Conservation (phyloP, 2,797 vertebrate genomes). For the Crenuchus spilurus region DNA sequence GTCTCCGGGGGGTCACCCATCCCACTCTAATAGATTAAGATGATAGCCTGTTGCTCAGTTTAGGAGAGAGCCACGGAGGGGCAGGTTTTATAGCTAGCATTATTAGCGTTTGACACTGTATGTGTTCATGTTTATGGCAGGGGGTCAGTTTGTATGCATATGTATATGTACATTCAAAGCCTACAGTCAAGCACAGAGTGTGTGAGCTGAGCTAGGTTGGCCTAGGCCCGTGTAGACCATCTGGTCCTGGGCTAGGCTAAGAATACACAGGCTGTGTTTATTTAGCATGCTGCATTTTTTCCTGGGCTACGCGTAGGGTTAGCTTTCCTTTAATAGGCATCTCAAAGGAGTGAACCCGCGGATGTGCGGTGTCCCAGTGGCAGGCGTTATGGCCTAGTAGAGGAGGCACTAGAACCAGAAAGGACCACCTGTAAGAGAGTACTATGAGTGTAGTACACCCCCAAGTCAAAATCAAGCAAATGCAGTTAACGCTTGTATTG, state of each 20-base stretch:
- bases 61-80: constrained; percentile 31
- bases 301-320: constrained; percentile 14
- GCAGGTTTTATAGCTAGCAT: constrained; percentile 46
- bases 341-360: constrained; percentile 30
- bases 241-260: constrained; percentile 45
- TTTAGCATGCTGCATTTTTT: constrained; percentile 53
- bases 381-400: constrained; percentile 18
- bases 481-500: background rate
- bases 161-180: constrained; percentile 30
- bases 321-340: constrained; percentile 48
- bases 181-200: background rate
- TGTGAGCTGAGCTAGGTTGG: constrained; percentile 13
- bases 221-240: constrained; percentile 38
- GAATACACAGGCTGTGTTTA: constrained; percentile 50
- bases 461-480: background rate
- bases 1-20: constrained; percentile 49
- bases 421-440: constrained; percentile 39
- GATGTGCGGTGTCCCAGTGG: constrained; percentile 45
- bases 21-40: constrained; percentile 59
- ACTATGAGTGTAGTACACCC: constrained; percentile 16
- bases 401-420: constrained; percentile 6
- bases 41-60: constrained; percentile 53
- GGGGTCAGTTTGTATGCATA: constrained; percentile 15
- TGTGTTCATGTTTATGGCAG: constrained; percentile 24
- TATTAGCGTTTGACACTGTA: constrained; percentile 48